These are phyloP conservation scores for Ardeotis arabs DNA, from an alignment of 2,113 vertebrate genomes.

Conservation along the genomic window DNA sequence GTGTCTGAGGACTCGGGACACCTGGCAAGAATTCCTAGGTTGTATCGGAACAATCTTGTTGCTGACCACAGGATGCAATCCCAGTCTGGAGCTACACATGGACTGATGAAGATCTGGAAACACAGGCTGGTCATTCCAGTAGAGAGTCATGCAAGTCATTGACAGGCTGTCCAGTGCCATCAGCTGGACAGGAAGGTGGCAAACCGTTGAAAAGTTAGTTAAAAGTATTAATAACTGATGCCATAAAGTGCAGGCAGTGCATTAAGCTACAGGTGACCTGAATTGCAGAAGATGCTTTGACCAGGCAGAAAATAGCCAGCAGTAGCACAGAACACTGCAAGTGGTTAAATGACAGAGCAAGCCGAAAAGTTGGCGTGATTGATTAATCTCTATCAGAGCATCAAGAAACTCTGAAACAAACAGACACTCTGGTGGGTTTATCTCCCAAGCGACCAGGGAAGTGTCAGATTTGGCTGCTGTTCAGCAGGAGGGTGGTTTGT, in stretches of 20 bases:
- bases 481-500: neutral
- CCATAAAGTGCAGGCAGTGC: neutral
- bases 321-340: neutral
- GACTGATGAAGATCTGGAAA: neutral
- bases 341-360: neutral
- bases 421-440: neutral
- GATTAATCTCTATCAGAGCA: neutral
- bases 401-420: neutral
- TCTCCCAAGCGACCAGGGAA: neutral
- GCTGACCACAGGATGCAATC: neutral
- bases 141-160: neutral
- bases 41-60: neutral
- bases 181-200: neutral
- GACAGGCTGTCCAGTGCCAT: neutral
- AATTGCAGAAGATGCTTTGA: neutral
- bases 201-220: neutral
- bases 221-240: neutral
- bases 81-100: neutral
- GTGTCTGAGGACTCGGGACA: neutral
- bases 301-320: neutral
- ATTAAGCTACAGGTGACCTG: neutral
- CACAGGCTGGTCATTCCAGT: neutral
- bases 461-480: neutral
- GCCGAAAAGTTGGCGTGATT: neutral
- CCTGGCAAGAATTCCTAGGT: neutral